These are phyloP conservation scores for Corynorhinus townsendii DNA, from an alignment of 2,113 vertebrate genomes.

Conservation along the genomic window DNA sequence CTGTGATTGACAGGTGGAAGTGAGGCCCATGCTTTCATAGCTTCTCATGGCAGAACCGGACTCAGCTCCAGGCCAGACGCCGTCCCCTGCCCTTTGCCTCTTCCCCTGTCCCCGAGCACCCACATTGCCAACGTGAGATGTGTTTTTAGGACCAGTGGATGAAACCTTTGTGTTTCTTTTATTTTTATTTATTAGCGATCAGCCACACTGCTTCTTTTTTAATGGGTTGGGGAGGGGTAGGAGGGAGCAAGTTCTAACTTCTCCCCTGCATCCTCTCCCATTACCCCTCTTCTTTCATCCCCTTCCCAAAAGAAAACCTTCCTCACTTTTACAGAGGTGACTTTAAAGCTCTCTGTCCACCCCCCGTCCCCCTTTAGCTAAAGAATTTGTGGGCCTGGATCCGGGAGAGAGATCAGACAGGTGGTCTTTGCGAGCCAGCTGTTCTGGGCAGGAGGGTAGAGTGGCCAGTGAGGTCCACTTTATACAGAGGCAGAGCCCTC, in stretches of 20 bases:
- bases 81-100: not conserved
- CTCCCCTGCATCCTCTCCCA: not conserved
- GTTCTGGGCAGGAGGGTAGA: not conserved
- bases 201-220: not conserved
- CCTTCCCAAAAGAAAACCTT: not conserved
- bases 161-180: not conserved
- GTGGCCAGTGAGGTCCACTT: not conserved
- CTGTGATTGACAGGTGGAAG: not conserved
- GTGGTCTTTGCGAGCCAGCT: not conserved
- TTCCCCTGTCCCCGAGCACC: accelerated
- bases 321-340: not conserved
- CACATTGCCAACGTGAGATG: accelerated
- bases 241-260: not conserved
- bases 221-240: not conserved
- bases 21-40: accelerated
- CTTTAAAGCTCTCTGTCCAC: not conserved
- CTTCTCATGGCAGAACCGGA: accelerated
- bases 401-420: not conserved
- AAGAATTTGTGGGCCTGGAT: not conserved
- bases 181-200: not conserved
- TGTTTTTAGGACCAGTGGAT: not conserved
- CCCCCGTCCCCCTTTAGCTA: not conserved
- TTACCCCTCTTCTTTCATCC: not conserved
- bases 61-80: not conserved
- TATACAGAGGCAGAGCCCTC: not conserved